Evolutionary conservation across 1,140 invertebrate genomes (phyloP), one percentile per base, ranked within the genome.

Genomic region (Drosophila pandora): DNA sequence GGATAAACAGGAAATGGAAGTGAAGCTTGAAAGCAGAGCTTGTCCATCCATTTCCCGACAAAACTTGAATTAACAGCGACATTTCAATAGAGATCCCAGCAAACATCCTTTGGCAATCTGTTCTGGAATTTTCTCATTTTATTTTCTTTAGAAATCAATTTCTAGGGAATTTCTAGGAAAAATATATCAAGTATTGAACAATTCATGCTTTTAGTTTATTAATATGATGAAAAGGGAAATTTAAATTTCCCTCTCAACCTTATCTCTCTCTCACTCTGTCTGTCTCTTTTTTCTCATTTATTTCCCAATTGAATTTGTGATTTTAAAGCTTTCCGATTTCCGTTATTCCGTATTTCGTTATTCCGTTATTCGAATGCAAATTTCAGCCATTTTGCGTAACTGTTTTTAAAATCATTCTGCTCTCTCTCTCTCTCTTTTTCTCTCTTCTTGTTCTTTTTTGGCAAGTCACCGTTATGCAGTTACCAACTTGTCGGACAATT

Each of bases 401-500:
- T 43, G 41, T 21, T 43, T 43, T 43, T 12, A 12, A 37, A 37
- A 43, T 43, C 13, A 17, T 7, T 43, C 13, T 21, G 17, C 13
- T 7, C n/a, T 8, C 13, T 28, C 25, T 28, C 25, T 28, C 7
- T 28, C n/a, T 17, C 13, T 55, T 28, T 10, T 3, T 10, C 9
- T 4, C n/a, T 39, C 37, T n/a, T n/a, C 17, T 13, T 43, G 10
- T 21, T 22, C n/a, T 43, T 63, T 65, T 49, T 30, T 22, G 45
- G 25, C 45, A 12, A 67, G 34, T 65, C 62, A 65, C 58, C 17
- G 13, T 58, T 17, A 21, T 48, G 30, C 47, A 56, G 17, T 62
- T 59, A 59, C 28, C 48, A 52, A 67, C 63, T 52, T 52, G 45
- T 52, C 5, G 63, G 63, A 43, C 47, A 67, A 52, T 64, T 67